These are phyloP conservation scores for Monomorium pharaonis DNA, from an alignment of 1,140 invertebrate genomes.

Conservation along the genomic window DNA sequence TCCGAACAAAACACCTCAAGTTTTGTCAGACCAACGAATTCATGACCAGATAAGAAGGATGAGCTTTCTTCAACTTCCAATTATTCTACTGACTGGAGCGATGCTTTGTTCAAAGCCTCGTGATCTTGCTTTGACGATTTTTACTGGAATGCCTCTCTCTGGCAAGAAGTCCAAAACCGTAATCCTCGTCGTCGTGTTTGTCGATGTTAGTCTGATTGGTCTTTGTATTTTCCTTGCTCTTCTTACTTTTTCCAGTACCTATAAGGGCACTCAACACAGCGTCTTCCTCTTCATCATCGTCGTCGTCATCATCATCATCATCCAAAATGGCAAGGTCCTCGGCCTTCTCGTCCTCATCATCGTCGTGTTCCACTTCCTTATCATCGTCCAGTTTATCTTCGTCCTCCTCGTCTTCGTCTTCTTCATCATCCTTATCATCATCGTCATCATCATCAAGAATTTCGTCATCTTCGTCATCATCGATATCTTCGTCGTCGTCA, in stretches of 20 bases:
- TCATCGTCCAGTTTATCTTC: constrained; percentile 66
- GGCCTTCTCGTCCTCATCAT: constrained; percentile 63
- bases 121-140: constrained; percentile 77
- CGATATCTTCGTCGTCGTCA: constrained; percentile 75
- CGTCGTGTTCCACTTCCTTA: constrained; percentile 52
- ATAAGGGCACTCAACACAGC: constrained; percentile 76
- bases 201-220: constrained; percentile 63
- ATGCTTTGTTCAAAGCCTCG: constrained; percentile 72
- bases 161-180: constrained; percentile 74
- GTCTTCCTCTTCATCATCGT: constrained; percentile 75
- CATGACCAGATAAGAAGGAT: constrained; percentile 4
- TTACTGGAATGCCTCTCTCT: constrained; percentile 64
- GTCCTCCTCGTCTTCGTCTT: constrained; percentile 64
- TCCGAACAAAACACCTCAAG: background rate
- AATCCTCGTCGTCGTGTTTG: constrained; percentile 78
- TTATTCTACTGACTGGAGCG: constrained; percentile 28
- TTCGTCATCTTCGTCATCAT: constrained; percentile 71
- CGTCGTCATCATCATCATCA: constrained; percentile 73
- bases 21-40: background rate
- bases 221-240: constrained; percentile 64
- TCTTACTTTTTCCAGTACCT: constrained; percentile 72
- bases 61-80: background rate
- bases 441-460: constrained; percentile 64
- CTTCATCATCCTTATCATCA: constrained; percentile 35
- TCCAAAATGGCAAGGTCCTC: constrained; percentile 71